These are phyloP conservation scores for Pteropus rufus DNA, from an alignment of 2,797 vertebrate genomes.

Conservation along the genomic window DNA sequence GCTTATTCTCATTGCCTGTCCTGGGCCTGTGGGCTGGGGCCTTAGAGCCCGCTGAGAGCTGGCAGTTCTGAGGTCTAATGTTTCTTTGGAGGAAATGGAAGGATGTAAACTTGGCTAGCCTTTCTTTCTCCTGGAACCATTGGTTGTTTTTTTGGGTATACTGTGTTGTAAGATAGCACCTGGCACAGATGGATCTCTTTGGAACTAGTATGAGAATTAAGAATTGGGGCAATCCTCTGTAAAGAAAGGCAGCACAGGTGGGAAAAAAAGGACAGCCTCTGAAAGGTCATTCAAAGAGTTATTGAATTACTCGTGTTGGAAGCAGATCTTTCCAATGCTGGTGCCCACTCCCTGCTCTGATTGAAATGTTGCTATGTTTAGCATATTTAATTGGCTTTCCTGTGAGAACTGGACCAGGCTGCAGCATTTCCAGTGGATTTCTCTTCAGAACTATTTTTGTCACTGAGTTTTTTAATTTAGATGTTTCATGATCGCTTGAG, in stretches of 20 bases:
- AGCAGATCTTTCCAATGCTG: not conserved
- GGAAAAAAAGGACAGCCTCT: not conserved
- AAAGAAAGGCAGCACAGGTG: not conserved
- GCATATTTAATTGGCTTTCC: not conserved
- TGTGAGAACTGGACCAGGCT: not conserved
- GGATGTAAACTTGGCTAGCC: constrained; percentile 10
- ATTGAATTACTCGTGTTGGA: not conserved
- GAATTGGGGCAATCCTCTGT: not conserved
- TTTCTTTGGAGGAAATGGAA: constrained; percentile 59
- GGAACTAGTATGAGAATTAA: not conserved
- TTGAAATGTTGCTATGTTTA: not conserved
- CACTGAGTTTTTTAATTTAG: constrained; percentile 43
- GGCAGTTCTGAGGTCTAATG: not conserved
- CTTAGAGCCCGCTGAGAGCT: not conserved
- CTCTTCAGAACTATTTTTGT: constrained; percentile 36
- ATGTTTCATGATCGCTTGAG: constrained; percentile 45
- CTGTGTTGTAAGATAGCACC: not conserved
- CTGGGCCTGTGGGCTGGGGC: not conserved
- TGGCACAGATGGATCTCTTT: not conserved
- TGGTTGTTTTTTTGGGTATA: constrained; percentile 32
- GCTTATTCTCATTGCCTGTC: not conserved
- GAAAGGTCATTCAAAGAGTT: not conserved
- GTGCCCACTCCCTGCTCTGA: not conserved
- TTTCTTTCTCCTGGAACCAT: not conserved
- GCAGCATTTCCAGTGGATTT: not conserved